Base-by-base conservation (phyloP, 2,113 vertebrate genomes). In the Notothenia rossii region DNA sequence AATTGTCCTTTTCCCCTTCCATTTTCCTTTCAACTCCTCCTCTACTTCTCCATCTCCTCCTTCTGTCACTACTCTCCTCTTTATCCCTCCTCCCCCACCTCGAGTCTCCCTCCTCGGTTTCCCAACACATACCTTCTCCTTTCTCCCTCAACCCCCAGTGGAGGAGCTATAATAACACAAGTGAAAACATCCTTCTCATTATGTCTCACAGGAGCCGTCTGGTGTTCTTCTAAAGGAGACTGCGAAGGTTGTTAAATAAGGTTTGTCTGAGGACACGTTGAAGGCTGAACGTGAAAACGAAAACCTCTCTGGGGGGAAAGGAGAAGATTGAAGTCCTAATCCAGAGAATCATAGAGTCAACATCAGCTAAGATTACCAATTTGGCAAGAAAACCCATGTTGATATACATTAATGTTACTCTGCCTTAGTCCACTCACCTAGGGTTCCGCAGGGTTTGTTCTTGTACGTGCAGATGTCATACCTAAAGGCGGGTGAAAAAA, bases 381-480 rank as follows among this genome's bases (percentile, higher is more conserved):
- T 12, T 83, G 58, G 51, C 54, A 64, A 50, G 49, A 66, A 72
- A 46, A 73, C 29, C 56, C 36, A 54, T 2, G 51, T 66, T 55
- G 17, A 22, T 7, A 9, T 20, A 13, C 18, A 64, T 14, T 14
- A 10, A 60, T 40, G 1, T 40, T 7, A 5, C 36, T 40, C 20
- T 29, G 45, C 25, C 33, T 58, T 2, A 12, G 40, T 25, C 13
- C 10, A 95, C 98, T 98, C 96, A 99, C 98, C 98, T 71, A 99
- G 91, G 58, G 98, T 99, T 82, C 98, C 98, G 78, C 98, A 99
- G 82, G 98, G 98, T 94, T 99, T 99, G 95, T 99, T 99, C 96
- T 99, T 99, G 64, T 99, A 99, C 86, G 98, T 99, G 96, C 98
- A 99, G 96, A 99, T 99, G 95, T 99, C 98, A 11, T 99, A 99